Base-by-base conservation (phyloP, 2,797 vertebrate genomes). In the Thamnophis elegans region DNA sequence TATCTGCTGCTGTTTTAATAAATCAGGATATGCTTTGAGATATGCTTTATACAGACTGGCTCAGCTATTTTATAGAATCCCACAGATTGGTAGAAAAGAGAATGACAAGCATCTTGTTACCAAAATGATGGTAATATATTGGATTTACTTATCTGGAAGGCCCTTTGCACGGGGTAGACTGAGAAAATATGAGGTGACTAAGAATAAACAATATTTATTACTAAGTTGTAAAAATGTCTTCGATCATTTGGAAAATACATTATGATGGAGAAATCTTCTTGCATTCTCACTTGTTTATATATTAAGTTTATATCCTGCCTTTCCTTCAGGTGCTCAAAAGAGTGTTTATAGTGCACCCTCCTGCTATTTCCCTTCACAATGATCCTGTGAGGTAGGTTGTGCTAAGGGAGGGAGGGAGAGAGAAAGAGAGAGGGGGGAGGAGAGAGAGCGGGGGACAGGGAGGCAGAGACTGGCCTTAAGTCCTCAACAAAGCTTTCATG, bases 1-100 rank as follows among this genome's bases (percentile, higher is more conserved):
- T 82, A 82, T 82, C 73, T 82, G 42, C 36, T 78, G 36, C 73
- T 47, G 73, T 82, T 82, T 82, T 82, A 47, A 82, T 18, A 60
- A 94, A 93, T 32, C 94, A 82, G 94, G 51, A 85, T 59, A 65
- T 91, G 60, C 89, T 90, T 78, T 91, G 90, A 88, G 93, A 94
- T 93, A 42, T 25, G 22, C 36, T 89, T 65, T 93, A 91, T 14
- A 94, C 51, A 68, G 55, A 47, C 0, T 56, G 13, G 51, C 32
- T 42, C 53, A 92, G n/a, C 2, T 16, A 92, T n/a, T 59, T 89
- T 85, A 90, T 5, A 91, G 51, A 26, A 7, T n/a, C 85, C 36
- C 82, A 88, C 89, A 90, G 3, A 94, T 91, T 36, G n/a, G 26
- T 51, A 92, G 25, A 9, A 53, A n/a, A 20, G 14, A 20, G 1